These are phyloP conservation scores for Hippopotamus amphibius DNA, from an alignment of 2,113 vertebrate genomes.

Conservation along the genomic window DNA sequence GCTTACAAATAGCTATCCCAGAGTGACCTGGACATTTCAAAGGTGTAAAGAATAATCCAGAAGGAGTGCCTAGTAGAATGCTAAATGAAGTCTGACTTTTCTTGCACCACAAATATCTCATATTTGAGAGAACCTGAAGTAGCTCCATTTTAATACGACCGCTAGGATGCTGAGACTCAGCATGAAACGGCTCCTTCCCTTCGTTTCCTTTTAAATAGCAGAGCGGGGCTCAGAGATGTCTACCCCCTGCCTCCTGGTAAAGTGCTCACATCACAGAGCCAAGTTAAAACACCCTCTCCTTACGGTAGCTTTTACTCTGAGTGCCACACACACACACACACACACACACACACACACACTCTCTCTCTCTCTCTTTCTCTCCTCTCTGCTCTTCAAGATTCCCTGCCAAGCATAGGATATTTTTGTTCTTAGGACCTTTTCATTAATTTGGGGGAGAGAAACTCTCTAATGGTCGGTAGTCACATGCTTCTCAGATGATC, in stretches of 20 bases:
- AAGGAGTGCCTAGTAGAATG: conserved; percentile 12
- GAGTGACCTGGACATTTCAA: conserved; percentile 67
- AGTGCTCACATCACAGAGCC: conserved; percentile 70
- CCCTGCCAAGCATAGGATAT: conserved; percentile 67
- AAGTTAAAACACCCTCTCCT: conserved; percentile 62
- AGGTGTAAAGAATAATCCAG: conserved; percentile 68
- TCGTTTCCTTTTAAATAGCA: conserved; percentile 64
- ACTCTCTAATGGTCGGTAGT: conserved; percentile 70
- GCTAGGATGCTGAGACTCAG: not conserved
- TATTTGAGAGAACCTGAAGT: conserved; percentile 33
- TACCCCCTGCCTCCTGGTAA: conserved; percentile 40
- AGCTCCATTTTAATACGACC: conserved; percentile 47
- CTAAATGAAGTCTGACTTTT: conserved; percentile 69
- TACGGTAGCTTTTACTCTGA: conserved; percentile 50
- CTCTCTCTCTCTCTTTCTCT: not conserved
- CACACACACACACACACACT: not conserved
- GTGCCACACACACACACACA: conserved; percentile 32
- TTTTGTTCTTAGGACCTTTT: conserved; percentile 68
- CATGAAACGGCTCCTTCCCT: conserved; percentile 8
- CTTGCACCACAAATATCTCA: not conserved
- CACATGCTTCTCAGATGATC: conserved; percentile 72
- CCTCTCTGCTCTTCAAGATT: conserved; percentile 41
- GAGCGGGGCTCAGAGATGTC: conserved; percentile 60
- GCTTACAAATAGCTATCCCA: conserved; percentile 74
- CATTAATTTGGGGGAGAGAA: conserved; percentile 79